Conservation (phyloP, 2,113 vertebrate genomes). For the Microtus richardsoni region DNA sequence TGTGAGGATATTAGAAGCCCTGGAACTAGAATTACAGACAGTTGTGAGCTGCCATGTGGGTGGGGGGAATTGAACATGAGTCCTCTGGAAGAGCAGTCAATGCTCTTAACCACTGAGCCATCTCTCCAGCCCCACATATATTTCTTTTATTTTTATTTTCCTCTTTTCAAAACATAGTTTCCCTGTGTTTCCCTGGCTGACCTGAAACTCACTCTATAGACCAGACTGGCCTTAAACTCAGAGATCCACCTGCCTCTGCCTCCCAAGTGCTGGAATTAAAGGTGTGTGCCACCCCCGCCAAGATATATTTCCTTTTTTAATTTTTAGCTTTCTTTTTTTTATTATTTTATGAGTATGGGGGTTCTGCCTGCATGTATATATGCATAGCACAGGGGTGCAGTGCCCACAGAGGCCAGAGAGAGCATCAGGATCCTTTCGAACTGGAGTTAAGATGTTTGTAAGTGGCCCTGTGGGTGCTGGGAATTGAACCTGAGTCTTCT, state of each 20-base stretch:
- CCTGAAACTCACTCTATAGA: neutral
- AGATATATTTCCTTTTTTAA: neutral
- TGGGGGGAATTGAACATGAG: too few relatives aligned
- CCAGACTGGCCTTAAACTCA: neutral
- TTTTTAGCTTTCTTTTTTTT: neutral
- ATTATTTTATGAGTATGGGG: neutral
- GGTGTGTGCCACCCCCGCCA: neutral
- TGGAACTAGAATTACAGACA: too few relatives aligned
- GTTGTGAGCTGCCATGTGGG: too few relatives aligned
- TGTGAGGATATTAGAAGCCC: too few relatives aligned
- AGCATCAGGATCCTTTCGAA: neutral
- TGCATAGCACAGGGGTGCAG: neutral
- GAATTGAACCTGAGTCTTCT: neutral
- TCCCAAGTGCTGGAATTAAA: neutral
- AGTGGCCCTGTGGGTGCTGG: neutral
- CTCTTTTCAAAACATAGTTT: neutral
- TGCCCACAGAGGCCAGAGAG: neutral
- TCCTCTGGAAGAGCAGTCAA: too few relatives aligned
- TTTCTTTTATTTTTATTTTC: too few relatives aligned
- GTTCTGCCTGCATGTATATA: neutral
- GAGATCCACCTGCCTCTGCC: neutral
- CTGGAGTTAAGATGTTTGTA: neutral
- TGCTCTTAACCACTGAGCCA: too few relatives aligned
- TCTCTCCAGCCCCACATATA: too few relatives aligned
- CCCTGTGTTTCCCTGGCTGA: neutral